phyloP scores from a whole-genome alignment of 2,888 invertebrate species.

The Eudemis profundana region DNA sequence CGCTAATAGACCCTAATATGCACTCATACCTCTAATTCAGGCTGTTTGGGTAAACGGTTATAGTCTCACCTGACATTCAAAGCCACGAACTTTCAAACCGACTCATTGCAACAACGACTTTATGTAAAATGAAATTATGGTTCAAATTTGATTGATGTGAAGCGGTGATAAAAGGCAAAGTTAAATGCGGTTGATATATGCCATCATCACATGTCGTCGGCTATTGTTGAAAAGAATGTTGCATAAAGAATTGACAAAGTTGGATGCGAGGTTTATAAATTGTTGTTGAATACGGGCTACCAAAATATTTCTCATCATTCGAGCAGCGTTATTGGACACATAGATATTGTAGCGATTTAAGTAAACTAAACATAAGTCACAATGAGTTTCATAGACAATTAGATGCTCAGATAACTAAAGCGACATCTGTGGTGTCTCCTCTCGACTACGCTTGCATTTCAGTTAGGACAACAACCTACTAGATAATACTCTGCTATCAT shows the following conservation, averaged over 20 bases:
- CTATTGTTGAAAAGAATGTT: slow-evolving; percentile 21
- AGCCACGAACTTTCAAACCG: neutral
- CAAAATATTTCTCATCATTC: no score
- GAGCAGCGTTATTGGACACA: no score
- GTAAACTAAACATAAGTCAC: no score
- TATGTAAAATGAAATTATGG: neutral
- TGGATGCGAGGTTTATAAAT: neutral
- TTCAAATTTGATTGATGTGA: neutral
- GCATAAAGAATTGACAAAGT: slow-evolving; percentile 16
- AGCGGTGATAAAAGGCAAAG: slow-evolving; percentile 6
- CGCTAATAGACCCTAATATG: slow-evolving; percentile 75
- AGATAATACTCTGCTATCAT: no score
- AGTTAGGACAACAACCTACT: no score
- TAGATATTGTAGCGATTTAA: no score
- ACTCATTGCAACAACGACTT: neutral
- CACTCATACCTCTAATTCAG: slow-evolving; percentile 70
- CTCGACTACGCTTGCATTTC: no score
- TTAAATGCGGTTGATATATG: neutral
- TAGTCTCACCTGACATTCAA: slow-evolving; percentile 48
- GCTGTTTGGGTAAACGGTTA: slow-evolving; percentile 67
- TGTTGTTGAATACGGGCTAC: no score
- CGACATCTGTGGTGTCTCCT: no score
- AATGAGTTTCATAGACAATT: no score
- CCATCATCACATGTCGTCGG: slow-evolving; percentile 31
- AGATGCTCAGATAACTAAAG: no score